Evolutionary conservation across 37 sponge, comb jelly and placozoan species (phyloP), one percentile per base, ranked within the genome.

Genomic region (Chondrilla cf. caribensis): DNA sequence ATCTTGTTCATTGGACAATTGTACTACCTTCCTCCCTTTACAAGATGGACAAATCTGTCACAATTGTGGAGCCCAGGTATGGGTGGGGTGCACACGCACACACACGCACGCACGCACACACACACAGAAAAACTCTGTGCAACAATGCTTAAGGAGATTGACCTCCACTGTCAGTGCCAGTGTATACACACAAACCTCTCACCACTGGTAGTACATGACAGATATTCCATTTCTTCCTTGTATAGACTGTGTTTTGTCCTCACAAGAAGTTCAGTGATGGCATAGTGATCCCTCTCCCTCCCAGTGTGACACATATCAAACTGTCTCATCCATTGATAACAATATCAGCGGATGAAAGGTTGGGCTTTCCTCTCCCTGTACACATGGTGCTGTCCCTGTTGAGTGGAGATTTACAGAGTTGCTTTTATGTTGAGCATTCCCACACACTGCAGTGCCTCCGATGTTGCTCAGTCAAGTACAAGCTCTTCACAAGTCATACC

Each of bases 61-160:
- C 8, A 92, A 83, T 70, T 92, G 92, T 82, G 89, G 89, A 59
- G 84, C 87, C 21, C 71, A 85, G 89, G 92, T 92, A 24, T 15
- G 54, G 3, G 54, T 9, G 35, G n/a, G n/a, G 78, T 22, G 55
- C 25, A 70, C 26, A 2, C 35, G 40, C 73, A 71, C 35, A 71
- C 17, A 33, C 35, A n/a, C n/a, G n/a, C n/a, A n/a, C n/a, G n/a
- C n/a, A n/a, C n/a, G n/a, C n/a, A 71, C 11, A 71, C 73, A 71
- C 73, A 71, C 35, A 51, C 55, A 7, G n/a, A n/a, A n/a, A n/a
- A n/a, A n/a, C n/a, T n/a, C n/a, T n/a, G n/a, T n/a, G n/a, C n/a
- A n/a, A n/a, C n/a, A n/a, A n/a, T n/a, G n/a, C n/a, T n/a, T n/a
- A n/a, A n/a, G n/a, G n/a, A n/a, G n/a, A n/a, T n/a, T n/a, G n/a